phyloP scores from a whole-genome alignment of 2,888 invertebrate genomes.

The Drosophila nigritarsus region DNA sequence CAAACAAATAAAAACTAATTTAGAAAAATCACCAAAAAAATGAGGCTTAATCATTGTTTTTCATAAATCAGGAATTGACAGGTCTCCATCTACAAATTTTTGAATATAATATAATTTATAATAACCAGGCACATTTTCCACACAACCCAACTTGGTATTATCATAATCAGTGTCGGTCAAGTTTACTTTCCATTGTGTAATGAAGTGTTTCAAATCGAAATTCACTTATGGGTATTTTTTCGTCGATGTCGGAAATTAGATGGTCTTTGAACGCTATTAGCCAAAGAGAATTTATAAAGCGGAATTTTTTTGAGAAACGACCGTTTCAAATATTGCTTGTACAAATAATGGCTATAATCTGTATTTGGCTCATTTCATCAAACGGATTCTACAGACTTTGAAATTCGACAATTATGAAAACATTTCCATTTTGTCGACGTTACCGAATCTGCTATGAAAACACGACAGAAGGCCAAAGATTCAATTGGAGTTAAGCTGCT shows the following conservation, averaged over 20 bases:
- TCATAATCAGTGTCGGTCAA: background rate
- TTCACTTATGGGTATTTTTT: background rate
- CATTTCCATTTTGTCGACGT: background rate
- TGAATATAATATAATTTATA: background rate
- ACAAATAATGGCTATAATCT: background rate
- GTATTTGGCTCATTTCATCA: background rate
- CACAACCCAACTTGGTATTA: background rate
- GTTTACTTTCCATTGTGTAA: background rate
- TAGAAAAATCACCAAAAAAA: conserved; percentile 30
- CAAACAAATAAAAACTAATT: conserved; percentile 71
- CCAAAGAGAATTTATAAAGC: background rate
- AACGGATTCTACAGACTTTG: background rate
- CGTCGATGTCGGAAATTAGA: background rate
- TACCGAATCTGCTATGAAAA: background rate
- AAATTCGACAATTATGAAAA: background rate
- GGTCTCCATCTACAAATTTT: background rate
- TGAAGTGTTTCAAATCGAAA: background rate
- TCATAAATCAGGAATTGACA: background rate
- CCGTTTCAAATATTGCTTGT: background rate
- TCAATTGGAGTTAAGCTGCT: background rate
- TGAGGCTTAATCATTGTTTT: background rate
- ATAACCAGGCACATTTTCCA: background rate
- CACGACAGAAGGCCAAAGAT: background rate
- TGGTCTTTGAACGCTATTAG: background rate
- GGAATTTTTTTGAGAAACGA: background rate